These are phyloP conservation scores for Taphrorychus bicolor DNA, from an alignment of 2,888 invertebrate species.

Conservation along the genomic window DNA sequence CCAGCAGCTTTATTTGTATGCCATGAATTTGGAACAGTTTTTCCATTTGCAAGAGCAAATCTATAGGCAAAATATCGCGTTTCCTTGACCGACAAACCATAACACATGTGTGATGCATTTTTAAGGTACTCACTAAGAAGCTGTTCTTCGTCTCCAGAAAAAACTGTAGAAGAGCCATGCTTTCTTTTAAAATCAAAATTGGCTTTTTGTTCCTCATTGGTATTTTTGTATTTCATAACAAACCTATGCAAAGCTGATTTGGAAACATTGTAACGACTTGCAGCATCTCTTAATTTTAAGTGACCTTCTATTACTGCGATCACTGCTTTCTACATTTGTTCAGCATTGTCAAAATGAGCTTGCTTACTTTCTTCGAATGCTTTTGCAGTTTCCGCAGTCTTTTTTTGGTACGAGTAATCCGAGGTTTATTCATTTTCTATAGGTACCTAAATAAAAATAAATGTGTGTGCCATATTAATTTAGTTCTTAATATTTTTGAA, in stretches of 20 bases:
- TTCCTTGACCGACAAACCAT: constrained; percentile 9
- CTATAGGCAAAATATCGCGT: constrained; percentile 16
- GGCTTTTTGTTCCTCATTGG: not conserved
- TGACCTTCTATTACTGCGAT: not conserved
- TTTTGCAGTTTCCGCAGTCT: no score
- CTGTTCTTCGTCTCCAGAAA: constrained; percentile 14
- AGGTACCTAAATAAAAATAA: no score
- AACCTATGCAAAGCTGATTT: constrained; percentile 5
- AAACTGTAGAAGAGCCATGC: constrained; percentile 9
- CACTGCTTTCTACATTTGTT: not conserved
- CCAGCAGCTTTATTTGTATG: constrained; percentile 13
- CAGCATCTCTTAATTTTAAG: not conserved
- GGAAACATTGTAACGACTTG: not conserved
- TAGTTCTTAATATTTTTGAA: no score
- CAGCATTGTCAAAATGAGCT: not conserved
- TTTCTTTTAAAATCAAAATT: constrained; percentile 4
- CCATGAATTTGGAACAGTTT: constrained; percentile 15
- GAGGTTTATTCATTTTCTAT: no score
- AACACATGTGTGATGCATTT: constrained; percentile 11
- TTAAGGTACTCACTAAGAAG: constrained; percentile 3
- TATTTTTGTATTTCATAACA: not conserved
- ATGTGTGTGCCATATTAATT: no score
- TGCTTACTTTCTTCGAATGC: not conserved
- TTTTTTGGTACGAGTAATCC: no score
- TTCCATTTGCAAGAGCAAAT: constrained; percentile 16